Percentiles rank a stretch among this genome's conserved stretches.
phyloP scores from a whole-genome alignment of 1,140 invertebrate species.

The Cydia splendana region DNA sequence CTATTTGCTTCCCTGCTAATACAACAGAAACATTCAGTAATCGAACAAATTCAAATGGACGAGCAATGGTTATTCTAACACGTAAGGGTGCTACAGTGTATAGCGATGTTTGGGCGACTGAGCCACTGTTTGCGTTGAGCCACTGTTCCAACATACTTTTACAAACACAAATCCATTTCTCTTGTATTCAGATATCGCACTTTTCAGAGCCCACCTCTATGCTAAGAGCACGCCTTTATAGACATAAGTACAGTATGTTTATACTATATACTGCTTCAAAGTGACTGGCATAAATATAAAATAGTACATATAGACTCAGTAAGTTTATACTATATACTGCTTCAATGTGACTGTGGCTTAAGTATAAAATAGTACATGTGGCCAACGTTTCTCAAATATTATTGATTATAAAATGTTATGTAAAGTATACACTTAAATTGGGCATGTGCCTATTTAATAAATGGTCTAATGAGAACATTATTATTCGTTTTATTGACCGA shows the following conservation, averaged over 20 bases:
- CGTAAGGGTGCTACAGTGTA: no score
- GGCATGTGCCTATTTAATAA: conserved; percentile 30
- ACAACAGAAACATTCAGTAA: no score
- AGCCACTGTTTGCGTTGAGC: no score
- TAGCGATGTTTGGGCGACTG: no score
- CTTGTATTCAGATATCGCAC: conserved; percentile 3
- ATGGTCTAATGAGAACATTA: conserved; percentile 26
- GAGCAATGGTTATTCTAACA: no score
- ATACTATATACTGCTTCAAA: not conserved
- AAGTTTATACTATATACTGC: conserved; percentile 3
- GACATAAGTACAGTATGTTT: conserved; percentile 14
- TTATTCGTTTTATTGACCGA: conserved; percentile 11
- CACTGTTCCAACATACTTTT: not conserved
- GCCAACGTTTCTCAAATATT: conserved; percentile 23
- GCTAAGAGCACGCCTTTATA: conserved; percentile 7
- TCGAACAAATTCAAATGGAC: no score
- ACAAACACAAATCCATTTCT: not conserved
- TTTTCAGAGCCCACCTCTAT: not conserved
- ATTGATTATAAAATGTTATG: conserved; percentile 14
- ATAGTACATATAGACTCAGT: not conserved
- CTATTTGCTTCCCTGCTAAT: no score
- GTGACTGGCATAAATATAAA: not conserved
- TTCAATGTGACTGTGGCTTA: not conserved
- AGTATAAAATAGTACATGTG: conserved; percentile 2
- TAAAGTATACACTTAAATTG: conserved; percentile 25